Percentiles rank a stretch among this genome's conserved stretches.
Evolutionary conservation across 2,113 vertebrate species (phyloP).

Genomic region (Polypterus bichir): DNA sequence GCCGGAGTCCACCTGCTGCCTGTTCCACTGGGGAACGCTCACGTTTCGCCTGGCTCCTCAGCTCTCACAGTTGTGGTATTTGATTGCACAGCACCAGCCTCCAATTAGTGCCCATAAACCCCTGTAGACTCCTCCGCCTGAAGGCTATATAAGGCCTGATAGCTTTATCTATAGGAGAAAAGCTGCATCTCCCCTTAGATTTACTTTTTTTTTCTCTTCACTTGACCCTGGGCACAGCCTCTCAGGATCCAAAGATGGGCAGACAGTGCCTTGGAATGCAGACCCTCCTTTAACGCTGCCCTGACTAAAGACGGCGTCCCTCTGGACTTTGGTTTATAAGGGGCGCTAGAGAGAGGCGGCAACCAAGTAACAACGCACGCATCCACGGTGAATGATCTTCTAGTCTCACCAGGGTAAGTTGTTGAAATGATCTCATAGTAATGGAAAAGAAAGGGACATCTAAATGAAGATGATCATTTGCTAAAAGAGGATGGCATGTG

Average conservation of each 20-base stretch:
- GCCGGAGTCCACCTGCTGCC: conserved; percentile 12
- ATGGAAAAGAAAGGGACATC: no score
- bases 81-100: conserved; percentile 17
- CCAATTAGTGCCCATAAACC: conserved; percentile 18
- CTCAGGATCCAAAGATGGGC: conserved; percentile 26
- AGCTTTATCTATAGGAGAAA: conserved; percentile 8
- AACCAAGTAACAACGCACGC: conserved; percentile 5
- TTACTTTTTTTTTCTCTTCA: conserved; percentile 24
- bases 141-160: conserved; percentile 37
- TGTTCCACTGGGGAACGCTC: conserved; percentile 19
- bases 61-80: not conserved
- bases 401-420: not conserved
- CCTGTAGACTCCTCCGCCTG: conserved; percentile 23
- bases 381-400: conserved; percentile 7
- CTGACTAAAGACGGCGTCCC: conserved; percentile 3
- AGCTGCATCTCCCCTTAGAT: conserved; percentile 7
- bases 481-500: no score
- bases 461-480: no score
- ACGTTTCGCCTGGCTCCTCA: conserved; percentile 17
- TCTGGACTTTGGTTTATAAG: conserved; percentile 27
- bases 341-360: not conserved
- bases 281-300: conserved; percentile 6
- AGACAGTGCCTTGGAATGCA: conserved; percentile 20
- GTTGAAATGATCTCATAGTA: no score
- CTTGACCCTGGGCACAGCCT: conserved; percentile 3